phyloP scores from a whole-genome alignment of 1,140 invertebrate species.

The Drosophila nigrodunni region DNA sequence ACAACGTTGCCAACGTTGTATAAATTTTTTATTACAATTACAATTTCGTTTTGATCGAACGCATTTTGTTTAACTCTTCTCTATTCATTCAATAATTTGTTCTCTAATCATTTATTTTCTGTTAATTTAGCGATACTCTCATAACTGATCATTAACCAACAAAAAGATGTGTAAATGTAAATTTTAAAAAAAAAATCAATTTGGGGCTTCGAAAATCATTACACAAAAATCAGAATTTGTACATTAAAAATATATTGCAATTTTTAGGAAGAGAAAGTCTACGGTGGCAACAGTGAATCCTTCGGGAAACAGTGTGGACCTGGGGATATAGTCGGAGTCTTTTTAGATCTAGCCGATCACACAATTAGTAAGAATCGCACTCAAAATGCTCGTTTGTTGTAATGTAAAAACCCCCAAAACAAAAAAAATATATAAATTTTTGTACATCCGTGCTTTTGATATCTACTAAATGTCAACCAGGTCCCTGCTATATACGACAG shows the following conservation, averaged over 20 bases:
- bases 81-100: constrained; percentile 43
- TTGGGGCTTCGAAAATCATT: constrained; percentile 32
- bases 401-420: constrained; percentile 35
- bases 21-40: constrained; percentile 40
- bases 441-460: constrained; percentile 76
- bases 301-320: constrained; percentile 98
- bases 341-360: constrained; percentile 97
- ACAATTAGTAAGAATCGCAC: constrained; percentile 94
- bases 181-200: constrained; percentile 5
- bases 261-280: constrained; percentile 97
- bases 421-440: constrained; percentile 33
- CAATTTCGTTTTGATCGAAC: constrained; percentile 65
- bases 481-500: constrained; percentile 52
- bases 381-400: constrained; percentile 53
- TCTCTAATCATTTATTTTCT: constrained; percentile 70
- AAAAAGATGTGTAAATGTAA: constrained; percentile 16
- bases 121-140: constrained; percentile 78
- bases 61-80: constrained; percentile 81
- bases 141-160: constrained; percentile 68
- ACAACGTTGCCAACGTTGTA: constrained; percentile 58
- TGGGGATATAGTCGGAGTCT: constrained; percentile 97
- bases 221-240: constrained; percentile 17
- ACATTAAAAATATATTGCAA: constrained; percentile 58
- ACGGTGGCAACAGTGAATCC: constrained; percentile 93
- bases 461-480: constrained; percentile 79